A percentile compares a stretch with the other conserved stretches of the same genome.
Conservation (phyloP, 2,797 vertebrate genomes). For the Xyrichtys novacula region DNA sequence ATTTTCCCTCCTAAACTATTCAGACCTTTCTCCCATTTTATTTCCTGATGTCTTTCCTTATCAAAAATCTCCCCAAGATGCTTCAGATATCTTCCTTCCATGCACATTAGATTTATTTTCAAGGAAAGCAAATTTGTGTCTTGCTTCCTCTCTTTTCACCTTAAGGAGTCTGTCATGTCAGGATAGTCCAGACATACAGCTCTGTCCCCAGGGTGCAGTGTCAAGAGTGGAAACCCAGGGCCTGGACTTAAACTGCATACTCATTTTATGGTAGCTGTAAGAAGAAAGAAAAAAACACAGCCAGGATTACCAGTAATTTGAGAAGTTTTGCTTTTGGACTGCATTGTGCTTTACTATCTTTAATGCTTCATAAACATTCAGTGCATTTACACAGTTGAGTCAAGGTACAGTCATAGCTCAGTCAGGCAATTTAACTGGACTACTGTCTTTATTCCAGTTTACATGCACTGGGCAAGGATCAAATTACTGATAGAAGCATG, state of each 20-base stretch:
- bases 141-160: background rate
- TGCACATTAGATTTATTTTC: conserved; percentile 3
- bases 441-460: too few relatives aligned
- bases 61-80: conserved; percentile 16
- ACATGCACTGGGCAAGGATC: too few relatives aligned
- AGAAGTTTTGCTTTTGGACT: conserved; percentile 4
- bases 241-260: conserved; percentile 39
- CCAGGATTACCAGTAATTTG: conserved; percentile 5
- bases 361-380: too few relatives aligned
- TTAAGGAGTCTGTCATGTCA: conserved; percentile 47
- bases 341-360: background rate
- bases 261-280: conserved; percentile 31
- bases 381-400: too few relatives aligned
- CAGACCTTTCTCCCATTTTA: background rate
- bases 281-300: conserved; percentile 13
- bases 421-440: too few relatives aligned
- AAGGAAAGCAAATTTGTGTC: conserved; percentile 13
- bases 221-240: conserved; percentile 26
- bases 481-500: too few relatives aligned
- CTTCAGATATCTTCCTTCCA: background rate
- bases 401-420: too few relatives aligned
- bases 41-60: background rate
- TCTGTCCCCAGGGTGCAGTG: conserved; percentile 34
- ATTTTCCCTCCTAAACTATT: background rate
- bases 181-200: conserved; percentile 45